phyloP scores from a whole-genome alignment of 2,113 vertebrate genomes.

The Bungarus multicinctus region DNA sequence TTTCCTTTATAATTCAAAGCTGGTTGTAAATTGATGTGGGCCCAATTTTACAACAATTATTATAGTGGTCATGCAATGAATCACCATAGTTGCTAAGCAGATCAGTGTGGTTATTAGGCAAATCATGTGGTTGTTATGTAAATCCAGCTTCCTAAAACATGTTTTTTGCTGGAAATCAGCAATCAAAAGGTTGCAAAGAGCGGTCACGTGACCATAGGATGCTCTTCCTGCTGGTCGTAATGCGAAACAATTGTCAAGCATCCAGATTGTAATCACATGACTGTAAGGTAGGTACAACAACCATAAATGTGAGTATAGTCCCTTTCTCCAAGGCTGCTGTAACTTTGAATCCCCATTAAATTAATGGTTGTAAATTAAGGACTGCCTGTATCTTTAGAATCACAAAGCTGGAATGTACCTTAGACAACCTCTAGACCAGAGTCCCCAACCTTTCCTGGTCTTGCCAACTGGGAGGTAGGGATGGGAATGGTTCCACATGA shows the following conservation, averaged over 20 bases:
- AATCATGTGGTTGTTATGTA: not conserved
- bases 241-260: too few species aligned
- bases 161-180: not conserved
- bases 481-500: too few species aligned
- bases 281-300: not conserved
- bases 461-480: too few species aligned
- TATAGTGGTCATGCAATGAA: not conserved
- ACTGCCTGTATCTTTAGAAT: not conserved
- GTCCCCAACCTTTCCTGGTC: too few species aligned
- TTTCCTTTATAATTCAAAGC: not conserved
- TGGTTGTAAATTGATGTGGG: not conserved
- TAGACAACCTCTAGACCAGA: not conserved
- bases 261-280: not conserved
- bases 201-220: not conserved
- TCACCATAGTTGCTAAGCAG: not conserved
- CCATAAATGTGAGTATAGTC: not conserved
- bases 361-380: not conserved
- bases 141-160: not conserved
- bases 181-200: not conserved
- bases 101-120: not conserved
- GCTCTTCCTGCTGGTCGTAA: not conserved
- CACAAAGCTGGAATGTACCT: not conserved
- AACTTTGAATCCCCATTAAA: not conserved
- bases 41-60: not conserved
- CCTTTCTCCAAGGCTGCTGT: not conserved